Percentiles rank a stretch among this genome's conserved stretches.
Conservation (phyloP, 2,113 vertebrate genomes). For the Urocitellus parryii region DNA sequence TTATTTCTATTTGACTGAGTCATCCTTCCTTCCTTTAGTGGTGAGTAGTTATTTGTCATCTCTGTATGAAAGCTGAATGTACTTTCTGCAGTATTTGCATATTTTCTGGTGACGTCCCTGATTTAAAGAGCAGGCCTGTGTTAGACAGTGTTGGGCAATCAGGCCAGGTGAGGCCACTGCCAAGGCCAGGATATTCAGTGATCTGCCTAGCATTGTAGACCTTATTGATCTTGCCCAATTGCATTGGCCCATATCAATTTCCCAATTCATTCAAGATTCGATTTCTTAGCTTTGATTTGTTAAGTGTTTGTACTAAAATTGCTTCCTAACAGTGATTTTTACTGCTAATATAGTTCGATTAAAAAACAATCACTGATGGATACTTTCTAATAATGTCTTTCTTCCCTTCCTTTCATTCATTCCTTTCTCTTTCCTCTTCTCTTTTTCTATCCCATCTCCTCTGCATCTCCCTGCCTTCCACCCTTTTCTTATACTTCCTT, state of each 20-base stretch:
- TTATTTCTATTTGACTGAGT: constrained; percentile 54
- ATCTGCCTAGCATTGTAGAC: not conserved
- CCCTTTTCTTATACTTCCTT: not conserved
- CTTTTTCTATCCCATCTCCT: not conserved
- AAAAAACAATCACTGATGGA: not conserved
- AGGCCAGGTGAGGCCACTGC: not conserved
- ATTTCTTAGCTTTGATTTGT: not conserved
- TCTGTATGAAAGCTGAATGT: not conserved
- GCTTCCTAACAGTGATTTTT: not conserved
- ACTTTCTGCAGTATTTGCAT: constrained; percentile 8
- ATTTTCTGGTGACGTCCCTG: not conserved
- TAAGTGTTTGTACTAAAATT: not conserved
- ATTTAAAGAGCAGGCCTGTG: not conserved
- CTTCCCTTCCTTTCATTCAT: not conserved
- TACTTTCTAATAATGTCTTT: not conserved
- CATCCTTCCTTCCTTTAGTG: constrained; percentile 54
- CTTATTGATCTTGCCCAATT: not conserved
- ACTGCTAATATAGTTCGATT: not conserved
- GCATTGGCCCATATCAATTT: not conserved
- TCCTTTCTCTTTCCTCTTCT: not conserved
- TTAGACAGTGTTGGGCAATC: not conserved
- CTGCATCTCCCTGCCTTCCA: not conserved
- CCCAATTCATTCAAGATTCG: not conserved
- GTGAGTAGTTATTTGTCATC: constrained; percentile 42
- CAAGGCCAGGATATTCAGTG: not conserved